A percentile compares a stretch with the other conserved stretches of the same genome.
These are phyloP conservation scores for Orgyia antiqua DNA, from an alignment of 2,888 invertebrate species.

Conservation along the genomic window DNA sequence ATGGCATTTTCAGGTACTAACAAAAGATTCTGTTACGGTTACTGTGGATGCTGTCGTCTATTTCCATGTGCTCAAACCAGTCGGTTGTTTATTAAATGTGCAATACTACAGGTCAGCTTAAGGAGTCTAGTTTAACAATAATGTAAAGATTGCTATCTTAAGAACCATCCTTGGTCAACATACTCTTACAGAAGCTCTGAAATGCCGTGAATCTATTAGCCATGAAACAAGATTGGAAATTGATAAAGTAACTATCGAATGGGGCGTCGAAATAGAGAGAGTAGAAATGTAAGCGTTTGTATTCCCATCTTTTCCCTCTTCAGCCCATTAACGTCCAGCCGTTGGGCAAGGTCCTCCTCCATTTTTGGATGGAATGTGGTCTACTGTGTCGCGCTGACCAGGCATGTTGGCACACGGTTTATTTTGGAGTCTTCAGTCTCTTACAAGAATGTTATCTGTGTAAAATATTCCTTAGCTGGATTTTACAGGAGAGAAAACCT, in stretches of 20 bases:
- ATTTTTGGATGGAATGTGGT: too few relatives aligned
- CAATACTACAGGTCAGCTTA: constrained; percentile 39
- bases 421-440: too few relatives aligned
- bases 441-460: too few relatives aligned
- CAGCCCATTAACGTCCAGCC: too few relatives aligned
- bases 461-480: too few relatives aligned
- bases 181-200: constrained; percentile 79
- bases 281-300: constrained; percentile 79
- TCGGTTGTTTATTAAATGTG: constrained; percentile 79
- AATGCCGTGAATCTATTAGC: constrained; percentile 79
- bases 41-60: constrained; percentile 92
- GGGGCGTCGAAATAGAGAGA: constrained; percentile 79
- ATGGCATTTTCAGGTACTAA: constrained; percentile 80
- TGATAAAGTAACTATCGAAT: constrained; percentile 66
- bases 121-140: neutral
- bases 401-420: too few relatives aligned
- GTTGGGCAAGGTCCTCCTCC: too few relatives aligned
- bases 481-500: too few relatives aligned
- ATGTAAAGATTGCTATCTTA: constrained; percentile 58
- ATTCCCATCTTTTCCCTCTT: too few relatives aligned
- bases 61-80: constrained; percentile 83
- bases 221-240: constrained; percentile 68
- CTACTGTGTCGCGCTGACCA: too few relatives aligned
- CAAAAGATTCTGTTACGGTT: constrained; percentile 93
- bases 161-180: constrained; percentile 81